Evolutionary conservation across 2,888 invertebrate genomes (phyloP).

Genomic region (Carpatolechia fugitivella): DNA sequence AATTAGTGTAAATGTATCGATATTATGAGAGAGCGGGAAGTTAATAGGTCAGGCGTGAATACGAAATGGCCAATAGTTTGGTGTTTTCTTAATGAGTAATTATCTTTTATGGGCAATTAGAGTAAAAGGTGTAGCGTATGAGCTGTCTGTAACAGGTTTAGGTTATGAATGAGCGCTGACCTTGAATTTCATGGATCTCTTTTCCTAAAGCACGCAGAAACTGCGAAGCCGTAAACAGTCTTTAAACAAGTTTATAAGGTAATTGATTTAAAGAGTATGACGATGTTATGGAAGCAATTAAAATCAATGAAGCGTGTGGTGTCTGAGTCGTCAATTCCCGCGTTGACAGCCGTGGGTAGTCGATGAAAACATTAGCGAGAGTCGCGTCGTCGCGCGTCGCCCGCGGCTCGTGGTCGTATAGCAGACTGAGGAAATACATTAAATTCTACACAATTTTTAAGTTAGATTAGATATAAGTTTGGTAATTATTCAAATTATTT

Average conservation of each 20-base stretch:
- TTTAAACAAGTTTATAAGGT: background rate
- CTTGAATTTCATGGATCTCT: no score
- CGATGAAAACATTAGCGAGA: slow-evolving; percentile 44
- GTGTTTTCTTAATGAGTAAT: slow-evolving; percentile 6
- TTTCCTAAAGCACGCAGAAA: no score
- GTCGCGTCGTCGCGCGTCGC: slow-evolving; percentile 11
- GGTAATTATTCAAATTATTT: no score
- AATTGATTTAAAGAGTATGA: background rate
- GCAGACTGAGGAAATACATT: no score
- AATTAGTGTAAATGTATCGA: slow-evolving; percentile 12
- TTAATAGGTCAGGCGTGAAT: slow-evolving; percentile 10
- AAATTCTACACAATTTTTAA: no score
- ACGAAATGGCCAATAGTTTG: background rate
- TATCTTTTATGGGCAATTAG: slow-evolving; percentile 1
- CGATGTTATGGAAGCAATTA: slow-evolving; percentile 53
- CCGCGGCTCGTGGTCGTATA: background rate
- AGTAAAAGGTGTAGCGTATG: background rate
- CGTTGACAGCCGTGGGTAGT: slow-evolving; percentile 40
- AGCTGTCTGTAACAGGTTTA: background rate
- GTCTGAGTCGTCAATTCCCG: slow-evolving; percentile 29
- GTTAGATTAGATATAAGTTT: no score
- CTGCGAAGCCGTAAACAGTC: background rate
- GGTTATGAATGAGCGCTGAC: no score
- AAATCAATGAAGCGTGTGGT: slow-evolving; percentile 47
- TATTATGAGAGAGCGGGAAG: slow-evolving; percentile 12